These are phyloP conservation scores for Probaryconus sp. DNA, from an alignment of 1,140 invertebrate genomes.

Conservation along the genomic window DNA sequence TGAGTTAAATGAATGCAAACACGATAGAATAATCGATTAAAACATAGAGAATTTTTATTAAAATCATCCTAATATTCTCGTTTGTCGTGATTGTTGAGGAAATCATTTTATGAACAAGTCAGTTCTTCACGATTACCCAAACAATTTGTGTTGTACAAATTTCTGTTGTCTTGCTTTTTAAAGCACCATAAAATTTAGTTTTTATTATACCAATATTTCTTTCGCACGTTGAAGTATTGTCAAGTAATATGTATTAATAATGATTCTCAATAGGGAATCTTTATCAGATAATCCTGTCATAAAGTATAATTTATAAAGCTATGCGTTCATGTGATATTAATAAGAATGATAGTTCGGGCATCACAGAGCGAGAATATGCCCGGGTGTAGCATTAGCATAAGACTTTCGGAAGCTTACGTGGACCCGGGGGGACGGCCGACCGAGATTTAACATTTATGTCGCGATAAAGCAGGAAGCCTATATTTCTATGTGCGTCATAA, in stretches of 20 bases:
- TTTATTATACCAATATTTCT: no score
- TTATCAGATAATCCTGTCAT: not conserved
- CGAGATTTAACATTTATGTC: conserved; percentile 44
- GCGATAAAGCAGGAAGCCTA: conserved; percentile 27
- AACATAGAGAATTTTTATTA: no score
- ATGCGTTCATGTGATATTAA: conserved; percentile 9
- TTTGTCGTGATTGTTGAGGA: no score
- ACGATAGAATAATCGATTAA: no score
- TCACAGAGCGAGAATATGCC: conserved; percentile 2
- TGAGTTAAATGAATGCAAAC: no score
- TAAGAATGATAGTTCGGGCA: conserved; percentile 4
- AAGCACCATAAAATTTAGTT: not conserved
- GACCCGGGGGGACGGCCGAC: conserved; percentile 24
- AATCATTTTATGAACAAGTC: no score
- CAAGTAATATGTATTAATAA: not conserved
- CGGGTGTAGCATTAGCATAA: conserved; percentile 51
- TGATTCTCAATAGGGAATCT: not conserved
- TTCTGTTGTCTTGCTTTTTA: no score
- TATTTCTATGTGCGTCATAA: conserved; percentile 26
- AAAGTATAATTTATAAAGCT: conserved; percentile 14
- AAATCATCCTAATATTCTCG: no score
- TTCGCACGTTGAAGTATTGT: no score
- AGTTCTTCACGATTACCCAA: no score
- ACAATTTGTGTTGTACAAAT: no score
- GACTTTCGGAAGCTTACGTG: conserved; percentile 42